A percentile compares a stretch with the other conserved stretches of the same genome.
Conservation (phyloP, 2,113 vertebrate genomes). For the Astatoreochromis straeleni region DNA sequence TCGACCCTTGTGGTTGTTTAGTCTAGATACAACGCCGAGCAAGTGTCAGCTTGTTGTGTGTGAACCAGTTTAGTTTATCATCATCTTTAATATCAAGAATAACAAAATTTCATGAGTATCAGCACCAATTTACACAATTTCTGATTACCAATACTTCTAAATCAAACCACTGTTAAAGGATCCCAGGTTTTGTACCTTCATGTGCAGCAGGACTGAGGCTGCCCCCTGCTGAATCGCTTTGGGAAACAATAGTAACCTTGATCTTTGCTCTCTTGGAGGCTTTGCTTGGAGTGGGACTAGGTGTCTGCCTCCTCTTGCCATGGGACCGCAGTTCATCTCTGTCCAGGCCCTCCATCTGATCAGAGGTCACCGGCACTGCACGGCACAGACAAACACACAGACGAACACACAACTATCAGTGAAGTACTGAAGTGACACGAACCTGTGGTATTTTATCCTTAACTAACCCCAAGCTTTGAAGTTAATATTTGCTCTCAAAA, state of each 20-base stretch:
- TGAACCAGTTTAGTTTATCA: background rate
- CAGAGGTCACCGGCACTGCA: constrained; percentile 82
- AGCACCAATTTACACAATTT: background rate
- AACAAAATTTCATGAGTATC: background rate
- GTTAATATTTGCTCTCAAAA: background rate
- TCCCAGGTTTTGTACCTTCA: constrained; percentile 73
- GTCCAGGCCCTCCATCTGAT: constrained; percentile 79
- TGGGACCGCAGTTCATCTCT: constrained; percentile 78
- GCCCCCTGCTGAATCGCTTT: constrained; percentile 76
- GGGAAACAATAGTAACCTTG: constrained; percentile 93
- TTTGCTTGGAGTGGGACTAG: constrained; percentile 81
- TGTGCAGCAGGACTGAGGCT: constrained; percentile 57
- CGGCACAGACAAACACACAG: background rate
- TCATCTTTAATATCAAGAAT: background rate
- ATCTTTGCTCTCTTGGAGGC: constrained; percentile 92
- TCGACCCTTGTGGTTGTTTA: background rate
- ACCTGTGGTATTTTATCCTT: background rate
- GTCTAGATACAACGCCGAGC: background rate
- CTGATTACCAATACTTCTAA: background rate
- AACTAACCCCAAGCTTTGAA: background rate
- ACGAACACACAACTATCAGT: background rate
- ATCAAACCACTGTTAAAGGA: background rate
- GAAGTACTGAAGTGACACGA: background rate
- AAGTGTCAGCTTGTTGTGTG: background rate
- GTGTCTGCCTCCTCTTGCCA: constrained; percentile 83